phyloP scores from a whole-genome alignment of 92 coral and sea anemone genomes.

The Hydrozoanthus gracilis region DNA sequence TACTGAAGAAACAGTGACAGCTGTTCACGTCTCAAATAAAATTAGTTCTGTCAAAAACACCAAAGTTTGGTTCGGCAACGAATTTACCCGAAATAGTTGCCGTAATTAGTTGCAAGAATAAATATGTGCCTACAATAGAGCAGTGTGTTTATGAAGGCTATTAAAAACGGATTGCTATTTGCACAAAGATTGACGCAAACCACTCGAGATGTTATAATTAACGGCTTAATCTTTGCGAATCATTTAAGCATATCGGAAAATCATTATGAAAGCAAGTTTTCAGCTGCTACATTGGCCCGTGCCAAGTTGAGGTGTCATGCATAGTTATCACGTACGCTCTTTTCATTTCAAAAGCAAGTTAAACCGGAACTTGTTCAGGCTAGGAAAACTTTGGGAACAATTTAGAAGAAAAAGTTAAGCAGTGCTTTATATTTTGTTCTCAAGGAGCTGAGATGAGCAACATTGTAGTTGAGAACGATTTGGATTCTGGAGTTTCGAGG shows the following conservation, averaged over 20 bases:
- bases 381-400: not conserved
- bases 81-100: no score
- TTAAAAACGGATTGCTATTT: not conserved
- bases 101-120: no score
- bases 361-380: not conserved
- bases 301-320: not conserved
- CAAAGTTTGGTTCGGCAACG: no score
- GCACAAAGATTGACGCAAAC: not conserved
- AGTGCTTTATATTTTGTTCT: not conserved
- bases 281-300: not conserved
- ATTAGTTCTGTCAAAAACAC: no score
- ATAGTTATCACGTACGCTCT: not conserved
- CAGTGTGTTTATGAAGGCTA: not conserved
- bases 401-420: not conserved
- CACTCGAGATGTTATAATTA: not conserved
- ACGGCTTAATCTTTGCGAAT: not conserved
- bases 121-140: no score
- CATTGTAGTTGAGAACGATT: constrained; percentile 10
- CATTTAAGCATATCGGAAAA: constrained; percentile 1
- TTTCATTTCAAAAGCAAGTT: not conserved
- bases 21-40: no score
- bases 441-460: constrained; percentile 12
- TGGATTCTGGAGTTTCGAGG: not conserved
- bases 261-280: not conserved
- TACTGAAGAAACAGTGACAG: no score